Base-by-base conservation (phyloP, 2,113 vertebrate species). In the Heterotis niloticus region DNA sequence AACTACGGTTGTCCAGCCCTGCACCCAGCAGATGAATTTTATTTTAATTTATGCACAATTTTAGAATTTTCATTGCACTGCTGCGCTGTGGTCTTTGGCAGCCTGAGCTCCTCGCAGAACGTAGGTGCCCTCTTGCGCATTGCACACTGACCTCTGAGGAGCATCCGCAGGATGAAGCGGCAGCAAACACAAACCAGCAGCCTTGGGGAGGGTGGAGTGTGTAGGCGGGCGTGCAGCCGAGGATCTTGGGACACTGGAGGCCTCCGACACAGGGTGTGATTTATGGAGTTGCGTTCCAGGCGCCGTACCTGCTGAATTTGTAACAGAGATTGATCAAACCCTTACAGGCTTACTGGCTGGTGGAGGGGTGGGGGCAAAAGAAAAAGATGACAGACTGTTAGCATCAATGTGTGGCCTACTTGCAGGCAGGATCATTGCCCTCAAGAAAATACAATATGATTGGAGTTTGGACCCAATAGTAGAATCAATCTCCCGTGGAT, bases 311-410 rank as follows among this genome's bases (percentile, higher is more conserved):
- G 82, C 88, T 86, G 86, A 88, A 91, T 90, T 84, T 83, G 85
- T 90, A 89, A 91, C 90, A 88, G 90, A 79, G 88, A 86, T 86
- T 86, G 89, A 91, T 92, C 87, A 88, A 83, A 86, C 79, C 83
- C 81, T 79, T 81, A 29, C 77, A 56, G 74, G 80, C 72, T 88
- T 85, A 87, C 83, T 87, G 91, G 91, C 34, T 44, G 34, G 34
- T 7, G 34, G 34, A 44, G 34, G 34, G 87, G 85, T 81, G 74
- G 26, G 82, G 80, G 78, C 77, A 84, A 85, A 87, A 86, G 71
- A 74, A 74, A 57, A 28, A 89, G 86, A 90, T 90, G 90, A 90
- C 83, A 87, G 85, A 86, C 88, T 82, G 85, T 91, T 90, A 89
- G 83, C 52, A 78, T 68, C 26, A 86, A 82, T 82, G 79, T 81